Base-by-base conservation (phyloP, 2,888 invertebrate species). In the Parnassius smintheus region DNA sequence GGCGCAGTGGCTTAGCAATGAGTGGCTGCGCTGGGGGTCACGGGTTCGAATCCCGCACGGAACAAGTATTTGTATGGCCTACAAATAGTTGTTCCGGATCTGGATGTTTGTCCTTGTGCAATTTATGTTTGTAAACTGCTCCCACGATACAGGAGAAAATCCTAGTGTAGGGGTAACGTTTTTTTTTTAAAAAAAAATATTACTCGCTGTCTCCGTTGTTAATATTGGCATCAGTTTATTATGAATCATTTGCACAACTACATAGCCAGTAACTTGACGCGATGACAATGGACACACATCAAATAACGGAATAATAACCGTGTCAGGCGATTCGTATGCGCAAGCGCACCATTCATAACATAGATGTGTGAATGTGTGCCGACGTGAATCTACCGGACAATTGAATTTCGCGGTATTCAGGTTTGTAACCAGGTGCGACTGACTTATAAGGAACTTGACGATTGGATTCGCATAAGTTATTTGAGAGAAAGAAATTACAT, bases 251-350 rank as follows among this genome's bases (percentile, higher is more conserved):
- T 13, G 9, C 22, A 25, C 12, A 12, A 51, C 13, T 35, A 9
- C 35, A 50, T 18, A 1, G 18, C 1, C 3, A 8, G 18, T 42
- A 2, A 42, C 10, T 11, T 13, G 50, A 42, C 50, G 3, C n/a
- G 41, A 18, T 2, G 13, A 68, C 65, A 70, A 70, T 67, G 71
- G 63, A 57, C 44, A 58, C 61, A 53, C 41, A 53, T 53, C 52
- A 62, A 53, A 59, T 68, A 70, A 70, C 72, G 69, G 72, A 62
- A 54, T 49, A 62, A 65, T 65, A 68, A 69, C 69, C 69, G 70
- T 70, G 71, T 68, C 68, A 68, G 57, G 66, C 70, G 65, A 65
- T 65, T 65, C 56, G 45, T 65, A 61, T 63, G 53, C 66, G 60
- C 62, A 59, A 45, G 56, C 65, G 46, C 56, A 35, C 52, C 52